These are phyloP conservation scores for Litoditis marina DNA, from an alignment of 2,888 invertebrate genomes.

Conservation along the genomic window DNA sequence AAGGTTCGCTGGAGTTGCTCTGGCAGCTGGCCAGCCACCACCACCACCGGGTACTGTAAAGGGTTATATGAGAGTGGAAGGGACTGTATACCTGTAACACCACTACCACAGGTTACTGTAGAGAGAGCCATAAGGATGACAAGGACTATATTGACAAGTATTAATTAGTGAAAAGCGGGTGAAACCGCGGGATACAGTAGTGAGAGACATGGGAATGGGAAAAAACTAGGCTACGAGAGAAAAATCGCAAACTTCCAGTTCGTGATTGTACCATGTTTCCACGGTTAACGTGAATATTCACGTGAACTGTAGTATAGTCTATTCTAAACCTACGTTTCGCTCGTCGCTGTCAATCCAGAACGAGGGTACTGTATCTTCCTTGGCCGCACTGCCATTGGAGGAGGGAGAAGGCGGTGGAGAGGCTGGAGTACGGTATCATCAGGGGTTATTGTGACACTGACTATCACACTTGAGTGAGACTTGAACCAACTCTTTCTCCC, in stretches of 20 bases:
- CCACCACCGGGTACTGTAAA: slow-evolving; percentile 50
- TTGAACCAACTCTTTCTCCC: background rate
- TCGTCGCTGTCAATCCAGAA: slow-evolving; percentile 49
- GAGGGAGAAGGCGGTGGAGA: slow-evolving; percentile 49
- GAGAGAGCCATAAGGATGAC: too few species aligned
- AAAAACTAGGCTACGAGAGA: too few species aligned
- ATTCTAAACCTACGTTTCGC: slow-evolving; percentile 30
- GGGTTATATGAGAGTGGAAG: background rate
- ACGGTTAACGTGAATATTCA: too few species aligned
- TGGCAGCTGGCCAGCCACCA: slow-evolving; percentile 47
- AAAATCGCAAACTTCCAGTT: too few species aligned
- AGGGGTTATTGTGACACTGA: background rate
- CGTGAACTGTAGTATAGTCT: too few species aligned
- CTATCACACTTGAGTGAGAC: background rate
- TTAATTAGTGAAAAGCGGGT: too few species aligned
- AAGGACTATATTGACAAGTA: too few species aligned
- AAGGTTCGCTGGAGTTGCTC: slow-evolving; percentile 57
- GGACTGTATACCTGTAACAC: background rate
- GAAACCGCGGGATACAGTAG: too few species aligned
- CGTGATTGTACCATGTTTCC: too few species aligned
- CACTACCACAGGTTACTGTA: too few species aligned
- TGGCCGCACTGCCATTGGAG: slow-evolving; percentile 13
- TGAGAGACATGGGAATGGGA: too few species aligned
- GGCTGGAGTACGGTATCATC: slow-evolving; percentile 18
- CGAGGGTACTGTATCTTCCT: slow-evolving; percentile 25